Evolutionary conservation across 2,888 invertebrate species (phyloP), one percentile per base, ranked within the genome.

Genomic region (Lasiommata megera): DNA sequence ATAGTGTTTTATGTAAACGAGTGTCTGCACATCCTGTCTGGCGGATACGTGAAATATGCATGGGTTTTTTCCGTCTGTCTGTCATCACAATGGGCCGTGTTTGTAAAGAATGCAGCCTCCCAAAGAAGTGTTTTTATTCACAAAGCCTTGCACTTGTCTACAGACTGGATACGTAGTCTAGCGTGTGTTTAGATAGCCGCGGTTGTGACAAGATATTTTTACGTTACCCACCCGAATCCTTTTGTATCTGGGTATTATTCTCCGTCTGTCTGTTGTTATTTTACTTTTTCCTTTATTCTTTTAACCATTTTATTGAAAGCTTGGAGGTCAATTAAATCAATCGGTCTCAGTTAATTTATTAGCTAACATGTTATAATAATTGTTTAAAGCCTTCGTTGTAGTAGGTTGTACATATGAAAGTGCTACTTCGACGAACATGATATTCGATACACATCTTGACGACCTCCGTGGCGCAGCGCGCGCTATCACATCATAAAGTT

Each of bases 91-190:
- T 60, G 54, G 57, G 34, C 37, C 53, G 50, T 54, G 54, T 60
- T 56, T 53, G 43, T 50, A 53, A 56, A 51, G 56, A 60, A 60
- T 47, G 56, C 40, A 57, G 59, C 51, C 51, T 59, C 54, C 29
- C 38, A 56, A 56, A 54, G 56, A 56, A 56, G 54, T 60, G 53
- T 48, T 60, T 60, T 60, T 60, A 56, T 57, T 57, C 57, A 56
- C 48, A 60, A 56, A 54, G 50, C 50, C 46, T 60, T 54, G 56
- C 54, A 54, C 56, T 60, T 60, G 56, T 60, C 57, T 57, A 54
- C 54, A 50, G 40, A 54, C 60, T 53, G 7, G 47, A 38, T 53
- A 57, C 43, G 47, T 60, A 43, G 36, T 54, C 48, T 51, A 29
- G 14, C 51, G 38, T 51, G 6, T 50, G 28, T 38, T 29, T 28